A percentile compares a stretch with the other conserved stretches of the same genome.
Evolutionary conservation across 2,797 vertebrate genomes (phyloP).

Genomic region (Pangasius macronema): DNA sequence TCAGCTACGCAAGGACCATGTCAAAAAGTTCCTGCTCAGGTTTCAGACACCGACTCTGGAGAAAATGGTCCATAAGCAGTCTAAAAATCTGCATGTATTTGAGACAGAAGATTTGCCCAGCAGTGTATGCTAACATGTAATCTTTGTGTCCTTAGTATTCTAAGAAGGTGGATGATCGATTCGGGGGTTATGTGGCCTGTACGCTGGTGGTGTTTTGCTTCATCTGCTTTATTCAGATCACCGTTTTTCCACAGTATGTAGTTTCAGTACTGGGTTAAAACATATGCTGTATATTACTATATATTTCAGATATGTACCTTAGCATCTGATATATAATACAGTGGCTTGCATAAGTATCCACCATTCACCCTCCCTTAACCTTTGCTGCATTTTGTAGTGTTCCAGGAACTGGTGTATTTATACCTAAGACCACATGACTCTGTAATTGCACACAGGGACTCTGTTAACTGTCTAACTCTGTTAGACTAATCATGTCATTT

Average conservation of each 20-base stretch:
- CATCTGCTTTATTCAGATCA: constrained; percentile 87
- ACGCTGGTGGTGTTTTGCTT: constrained; percentile 88
- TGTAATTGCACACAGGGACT: not conserved
- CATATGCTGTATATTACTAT: not conserved
- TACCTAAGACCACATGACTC: not conserved
- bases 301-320: not conserved
- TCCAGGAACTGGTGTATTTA: not conserved
- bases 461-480: too few relatives aligned
- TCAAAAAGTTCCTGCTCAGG: constrained; percentile 94
- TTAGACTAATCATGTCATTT: not conserved
- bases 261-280: not conserved
- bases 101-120: not conserved
- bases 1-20: constrained; percentile 93
- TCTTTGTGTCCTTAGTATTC: constrained; percentile 80
- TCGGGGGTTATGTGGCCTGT: constrained; percentile 90
- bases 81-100: not conserved
- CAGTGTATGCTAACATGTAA: not conserved
- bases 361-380: not conserved
- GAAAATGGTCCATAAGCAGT: constrained; percentile 81
- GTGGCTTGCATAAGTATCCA: not conserved
- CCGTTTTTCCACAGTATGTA: constrained; percentile 87
- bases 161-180: constrained; percentile 91
- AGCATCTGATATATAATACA: too few relatives aligned
- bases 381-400: not conserved
- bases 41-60: constrained; percentile 89